phyloP scores from a whole-genome alignment of 92 coral and sea anemone species.

The Siderastrea siderea region DNA sequence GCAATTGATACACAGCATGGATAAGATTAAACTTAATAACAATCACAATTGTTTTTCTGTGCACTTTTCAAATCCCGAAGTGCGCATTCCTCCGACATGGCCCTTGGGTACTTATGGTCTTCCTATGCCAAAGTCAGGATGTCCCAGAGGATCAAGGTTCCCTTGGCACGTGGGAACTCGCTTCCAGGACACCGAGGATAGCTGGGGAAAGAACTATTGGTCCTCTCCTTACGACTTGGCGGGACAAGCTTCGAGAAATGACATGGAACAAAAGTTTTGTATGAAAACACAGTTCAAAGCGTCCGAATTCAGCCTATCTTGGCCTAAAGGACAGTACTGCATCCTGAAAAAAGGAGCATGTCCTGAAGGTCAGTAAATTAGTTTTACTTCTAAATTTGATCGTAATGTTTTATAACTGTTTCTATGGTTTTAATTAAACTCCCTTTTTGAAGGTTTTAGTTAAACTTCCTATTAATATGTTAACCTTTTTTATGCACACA shows the following conservation, averaged over 20 bases:
- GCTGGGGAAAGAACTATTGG: conserved; percentile 7
- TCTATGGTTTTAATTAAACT: too few relatives aligned
- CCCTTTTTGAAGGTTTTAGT: too few relatives aligned
- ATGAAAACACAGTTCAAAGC: conserved; percentile 50
- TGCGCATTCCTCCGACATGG: conserved; percentile 64
- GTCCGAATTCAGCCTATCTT: conserved; percentile 5
- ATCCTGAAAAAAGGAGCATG: conserved; percentile 66
- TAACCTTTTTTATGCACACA: too few relatives aligned
- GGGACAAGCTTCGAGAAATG: conserved; percentile 1
- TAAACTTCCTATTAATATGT: too few relatives aligned
- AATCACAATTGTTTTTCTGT: too few relatives aligned
- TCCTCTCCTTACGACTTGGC: conserved; percentile 51
- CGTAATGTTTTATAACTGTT: too few relatives aligned
- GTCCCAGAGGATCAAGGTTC: conserved; percentile 47
- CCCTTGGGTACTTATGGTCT: conserved; percentile 73
- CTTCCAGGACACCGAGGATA: conserved; percentile 60
- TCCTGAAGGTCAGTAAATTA: conserved; percentile 42
- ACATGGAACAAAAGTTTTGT: conserved; percentile 61
- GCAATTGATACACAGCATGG: too few relatives aligned
- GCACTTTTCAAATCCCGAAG: conserved; percentile 22
- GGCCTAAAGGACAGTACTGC: conserved; percentile 66
- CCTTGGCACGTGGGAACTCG: conserved; percentile 61
- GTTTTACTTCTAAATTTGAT: too few relatives aligned
- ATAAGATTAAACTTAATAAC: too few relatives aligned
- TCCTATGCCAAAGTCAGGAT: conserved; percentile 70